Evolutionary conservation across 1,140 invertebrate genomes (phyloP), one percentile per base, ranked within the genome.

Genomic region (Ylistrum balloti): DNA sequence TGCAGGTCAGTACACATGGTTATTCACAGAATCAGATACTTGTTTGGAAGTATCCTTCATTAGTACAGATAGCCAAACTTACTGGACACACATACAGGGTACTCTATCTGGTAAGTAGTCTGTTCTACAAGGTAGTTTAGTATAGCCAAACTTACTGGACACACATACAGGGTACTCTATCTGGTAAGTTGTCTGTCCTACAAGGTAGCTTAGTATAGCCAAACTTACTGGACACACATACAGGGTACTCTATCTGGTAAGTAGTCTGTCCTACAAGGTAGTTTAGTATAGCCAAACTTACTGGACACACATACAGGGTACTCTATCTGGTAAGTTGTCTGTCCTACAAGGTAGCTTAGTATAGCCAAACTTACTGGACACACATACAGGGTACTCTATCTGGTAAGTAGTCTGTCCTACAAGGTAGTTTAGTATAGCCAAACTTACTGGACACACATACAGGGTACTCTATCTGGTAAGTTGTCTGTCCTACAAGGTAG

Each of bases 11-110:
- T 94, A 99, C 99, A 0, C 99, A 99, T 96, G 99, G 99, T 0
- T 99, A 99, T 95, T 99, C 99, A 34, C 99, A 99, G 96, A 99
- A 99, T 96, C 99, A 99, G 97, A 99, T 99, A 88, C 96, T 99
- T 17, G 99, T 99, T 0, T 99, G 99, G 99, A 99, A 99, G 95
- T 99, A 99, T 96, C 99, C 99, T 0, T 98, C 98, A 91, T 96
- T 99, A 86, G 98, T 98, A 97, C 98, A 99, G 97, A 99, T 99
- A 86, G 99, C 99, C 33, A 99, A 99, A 97, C 97, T 99, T 87
- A 99, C 99, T 0, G 99, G 99, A 2, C 99, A 99, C 96, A 99
- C 99, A 33, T 99, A 99, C 96, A 97, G 99, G 92, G 99, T 99
- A 9, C 97, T 99, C 0, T 99, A 99, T 96, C 96, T 99, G 93